Conservation (phyloP, 2,888 invertebrate species). For the Tachystola acroxantha region DNA sequence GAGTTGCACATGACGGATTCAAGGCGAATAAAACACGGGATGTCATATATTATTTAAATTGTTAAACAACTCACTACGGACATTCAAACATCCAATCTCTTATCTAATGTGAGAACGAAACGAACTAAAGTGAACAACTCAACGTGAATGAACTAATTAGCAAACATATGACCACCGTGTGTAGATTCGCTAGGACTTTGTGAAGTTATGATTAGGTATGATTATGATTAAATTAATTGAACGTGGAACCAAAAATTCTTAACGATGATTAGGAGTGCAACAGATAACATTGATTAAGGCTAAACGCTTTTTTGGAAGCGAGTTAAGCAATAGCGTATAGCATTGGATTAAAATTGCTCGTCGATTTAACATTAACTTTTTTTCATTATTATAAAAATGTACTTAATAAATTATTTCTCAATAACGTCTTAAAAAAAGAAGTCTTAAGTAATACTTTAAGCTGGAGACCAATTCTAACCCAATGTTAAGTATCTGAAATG, state of each 20-base stretch:
- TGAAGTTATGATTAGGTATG: constrained; percentile 37
- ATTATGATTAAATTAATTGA: constrained; percentile 32
- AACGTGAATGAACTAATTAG: constrained; percentile 64
- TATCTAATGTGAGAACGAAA: constrained; percentile 62
- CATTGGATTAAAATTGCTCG: too few relatives aligned
- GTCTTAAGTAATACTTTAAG: too few relatives aligned
- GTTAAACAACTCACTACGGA: constrained; percentile 70
- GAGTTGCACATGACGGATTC: constrained; percentile 79
- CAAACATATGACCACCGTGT: constrained; percentile 78
- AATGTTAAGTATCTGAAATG: too few relatives aligned
- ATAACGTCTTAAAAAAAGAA: too few relatives aligned
- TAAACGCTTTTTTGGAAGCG: too few relatives aligned
- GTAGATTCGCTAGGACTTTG: constrained; percentile 73
- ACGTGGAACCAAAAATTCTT: constrained; percentile 26
- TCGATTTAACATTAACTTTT: too few relatives aligned
- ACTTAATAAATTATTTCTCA: too few relatives aligned
- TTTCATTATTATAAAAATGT: too few relatives aligned
- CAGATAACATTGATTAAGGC: constrained; percentile 1
- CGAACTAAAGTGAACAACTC: constrained; percentile 66
- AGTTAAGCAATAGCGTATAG: too few relatives aligned
- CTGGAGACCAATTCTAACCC: too few relatives aligned
- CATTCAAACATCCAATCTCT: constrained; percentile 71
- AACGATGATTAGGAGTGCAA: constrained; percentile 32
- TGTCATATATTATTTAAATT: constrained; percentile 77
- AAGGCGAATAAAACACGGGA: constrained; percentile 79